Evolutionary conservation across 1,140 invertebrate species (phyloP).

Genomic region (Lepidurus packardi): DNA sequence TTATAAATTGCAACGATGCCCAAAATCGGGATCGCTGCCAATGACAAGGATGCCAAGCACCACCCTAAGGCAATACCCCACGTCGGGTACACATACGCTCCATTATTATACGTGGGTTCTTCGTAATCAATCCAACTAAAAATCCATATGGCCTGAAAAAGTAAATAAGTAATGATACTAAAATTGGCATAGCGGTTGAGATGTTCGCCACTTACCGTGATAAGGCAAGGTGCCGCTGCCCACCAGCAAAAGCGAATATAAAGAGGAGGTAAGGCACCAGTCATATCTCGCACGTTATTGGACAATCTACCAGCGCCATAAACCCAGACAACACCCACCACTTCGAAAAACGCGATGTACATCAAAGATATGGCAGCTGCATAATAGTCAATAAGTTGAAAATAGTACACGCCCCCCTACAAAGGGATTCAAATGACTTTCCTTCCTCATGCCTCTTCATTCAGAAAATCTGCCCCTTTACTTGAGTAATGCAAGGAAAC

Average conservation of each 20-base stretch:
- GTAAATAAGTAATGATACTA: constrained; percentile 30
- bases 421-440: constrained; percentile 37
- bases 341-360: constrained; percentile 86
- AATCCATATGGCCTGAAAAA: constrained; percentile 68
- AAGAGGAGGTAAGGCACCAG: constrained; percentile 64
- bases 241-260: constrained; percentile 84
- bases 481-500: constrained; percentile 75
- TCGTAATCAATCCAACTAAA: constrained; percentile 80
- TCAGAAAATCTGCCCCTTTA: constrained; percentile 40
- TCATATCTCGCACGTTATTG: constrained; percentile 81
- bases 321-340: constrained; percentile 82
- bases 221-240: constrained; percentile 66
- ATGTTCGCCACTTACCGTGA: constrained; percentile 58
- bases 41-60: constrained; percentile 70
- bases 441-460: not conserved
- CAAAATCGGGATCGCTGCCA: constrained; percentile 77
- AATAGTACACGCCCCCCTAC: constrained; percentile 85
- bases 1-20: constrained; percentile 64
- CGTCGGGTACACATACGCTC: constrained; percentile 67
- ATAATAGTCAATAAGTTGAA: constrained; percentile 88
- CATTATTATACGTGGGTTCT: constrained; percentile 69
- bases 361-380: constrained; percentile 84
- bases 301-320: constrained; percentile 77
- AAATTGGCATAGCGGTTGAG: not conserved
- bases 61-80: constrained; percentile 85